Base-by-base conservation (phyloP, 2,888 invertebrate genomes). In the Loripinus fragilis region DNA sequence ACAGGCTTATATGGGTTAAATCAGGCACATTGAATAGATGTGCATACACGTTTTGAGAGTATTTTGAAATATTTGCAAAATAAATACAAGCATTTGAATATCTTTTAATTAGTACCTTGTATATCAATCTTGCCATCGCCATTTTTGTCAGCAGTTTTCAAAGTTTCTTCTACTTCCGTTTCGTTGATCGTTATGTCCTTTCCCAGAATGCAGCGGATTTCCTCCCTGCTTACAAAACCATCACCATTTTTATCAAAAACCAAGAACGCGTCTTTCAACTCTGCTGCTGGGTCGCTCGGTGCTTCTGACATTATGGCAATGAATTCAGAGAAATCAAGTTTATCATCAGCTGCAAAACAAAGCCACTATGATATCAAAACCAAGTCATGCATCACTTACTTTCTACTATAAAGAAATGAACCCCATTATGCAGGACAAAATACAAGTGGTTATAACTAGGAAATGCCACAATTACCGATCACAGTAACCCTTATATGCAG, bases 51-150 rank as follows among this genome's bases (percentile, higher is more conserved):
- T n/a, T n/a, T n/a, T n/a, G n/a, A n/a, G n/a, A n/a, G n/a, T n/a
- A n/a, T n/a, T n/a, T n/a, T n/a, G n/a, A n/a, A n/a, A n/a, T n/a
- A n/a, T n/a, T n/a, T n/a, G n/a, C n/a, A n/a, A n/a, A n/a, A 42
- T 15, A 42, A 8, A 42, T 15, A 42, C 42, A 42, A 8, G 15
- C 42, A 42, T 15, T 12, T 15, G 15, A 8, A 42, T 15, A 42
- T 15, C 8, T 15, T 12, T 15, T 12, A n/a, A n/a, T n/a, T 20
- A 48, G 10, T 7, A 70, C 70, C 70, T 30, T 52, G 23, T 10
- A 70, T 48, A 41, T 70, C 70, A 38, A 70, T 70, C 15, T 55
- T 70, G 25, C 70, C 70, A 25, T 70, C 70, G n/a, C 55, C 55
- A 23, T 70, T 70, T 17, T 35, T 33, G 55, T 70, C 70, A 10